Percentiles rank a stretch among this genome's conserved stretches.
Conservation (phyloP, 2,888 invertebrate species). For the Antitype chi region DNA sequence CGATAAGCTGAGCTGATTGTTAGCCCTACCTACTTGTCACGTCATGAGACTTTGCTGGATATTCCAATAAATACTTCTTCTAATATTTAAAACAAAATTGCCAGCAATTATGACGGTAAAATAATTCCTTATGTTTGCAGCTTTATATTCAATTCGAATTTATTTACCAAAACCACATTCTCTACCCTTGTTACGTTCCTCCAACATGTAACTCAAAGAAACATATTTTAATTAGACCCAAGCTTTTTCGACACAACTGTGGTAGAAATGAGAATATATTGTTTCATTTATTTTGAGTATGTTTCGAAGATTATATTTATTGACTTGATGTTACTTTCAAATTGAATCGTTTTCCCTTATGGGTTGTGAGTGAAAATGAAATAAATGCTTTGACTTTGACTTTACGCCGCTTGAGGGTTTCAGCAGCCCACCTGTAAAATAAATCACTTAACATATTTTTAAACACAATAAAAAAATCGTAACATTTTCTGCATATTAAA, state of each 20-base stretch:
- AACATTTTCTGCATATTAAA: neutral
- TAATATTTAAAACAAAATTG: no score
- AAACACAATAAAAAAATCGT: neutral
- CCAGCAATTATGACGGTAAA: neutral
- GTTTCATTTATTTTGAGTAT: constrained; percentile 21
- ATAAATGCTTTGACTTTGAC: no score
- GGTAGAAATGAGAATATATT: constrained; percentile 24
- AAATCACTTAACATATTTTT: neutral
- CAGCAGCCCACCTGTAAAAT: no score
- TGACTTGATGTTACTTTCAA: constrained; percentile 5
- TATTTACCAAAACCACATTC: constrained; percentile 20
- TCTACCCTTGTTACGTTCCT: constrained; percentile 12
- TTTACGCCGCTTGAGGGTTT: no score
- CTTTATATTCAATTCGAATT: constrained; percentile 7
- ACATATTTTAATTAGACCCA: constrained; percentile 57
- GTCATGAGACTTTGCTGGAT: neutral
- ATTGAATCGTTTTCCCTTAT: constrained; percentile 12
- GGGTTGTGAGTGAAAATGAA: no score
- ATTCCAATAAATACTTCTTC: neutral
- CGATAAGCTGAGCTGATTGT: no score
- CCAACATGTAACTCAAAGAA: constrained; percentile 29
- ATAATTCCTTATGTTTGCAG: neutral
- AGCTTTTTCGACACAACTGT: constrained; percentile 18
- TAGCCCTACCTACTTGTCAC: no score
- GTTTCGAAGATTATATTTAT: constrained; percentile 2